Base-by-base conservation (phyloP, 2,797 vertebrate genomes). In the Molossus molossus region DNA sequence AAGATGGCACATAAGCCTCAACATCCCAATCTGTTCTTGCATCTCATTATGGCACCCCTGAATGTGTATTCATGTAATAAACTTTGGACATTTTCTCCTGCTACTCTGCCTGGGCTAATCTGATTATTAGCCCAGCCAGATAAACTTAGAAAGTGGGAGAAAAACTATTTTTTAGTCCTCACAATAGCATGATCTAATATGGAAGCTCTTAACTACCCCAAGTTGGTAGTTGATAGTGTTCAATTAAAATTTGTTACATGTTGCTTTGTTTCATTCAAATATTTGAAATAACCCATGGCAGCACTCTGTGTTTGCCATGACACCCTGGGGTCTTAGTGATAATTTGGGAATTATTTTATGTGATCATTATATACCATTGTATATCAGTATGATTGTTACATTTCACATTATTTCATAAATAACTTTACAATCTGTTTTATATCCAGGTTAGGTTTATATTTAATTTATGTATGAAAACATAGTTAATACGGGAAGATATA, bases 361-460 rank as follows among this genome's bases (percentile, higher is more conserved):
- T 33, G 18, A 37, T 37, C n/a, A 69, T 17, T 69, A 67, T 33
- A 33, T 67, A 67, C 17, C 55, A 57, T 57, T 57, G 17, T 57
- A 57, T 20, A 57, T 6, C 55, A 57, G 55, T 57, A n/a, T 12
- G 33, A n/a, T 57, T 10, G 33, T 11, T 57, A 17, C 7, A 82
- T 5, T 73, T 57, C 20, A 87, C 5, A 11, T 48, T 65, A 65
- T 12, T 87, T n/a, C 10, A 62, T 60, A 90, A 53, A 60, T 57
- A 81, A 57, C 6, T 37, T 81, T 45, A 15, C 1, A 73, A 40
- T 53, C 3, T 70, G n/a, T 90, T 80, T 20, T 79, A 48, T 18
- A 65, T 6, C 90, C 14, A 37, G 45, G 40, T 83, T 79, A 40
- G 6, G 9, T 96, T 85, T 75, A 69, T 6, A 58, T 79, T 87